Evolutionary conservation across 2,888 invertebrate species (phyloP).

Genomic region (Heliconius hortense): DNA sequence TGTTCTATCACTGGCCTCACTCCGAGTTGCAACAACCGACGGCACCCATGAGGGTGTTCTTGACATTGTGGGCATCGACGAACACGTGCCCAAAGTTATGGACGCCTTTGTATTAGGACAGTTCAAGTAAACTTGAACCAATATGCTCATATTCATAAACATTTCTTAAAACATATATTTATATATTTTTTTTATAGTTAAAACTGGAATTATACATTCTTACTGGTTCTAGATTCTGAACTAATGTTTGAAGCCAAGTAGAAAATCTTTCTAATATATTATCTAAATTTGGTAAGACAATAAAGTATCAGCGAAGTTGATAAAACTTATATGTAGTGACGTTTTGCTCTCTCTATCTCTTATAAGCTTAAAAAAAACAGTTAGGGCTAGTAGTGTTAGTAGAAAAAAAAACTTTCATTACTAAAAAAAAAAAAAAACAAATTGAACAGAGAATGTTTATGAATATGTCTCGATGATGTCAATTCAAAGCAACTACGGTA

Average conservation of each 20-base stretch:
- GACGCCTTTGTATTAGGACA: slow-evolving; percentile 84
- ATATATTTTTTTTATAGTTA: background rate
- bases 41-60: slow-evolving; percentile 79
- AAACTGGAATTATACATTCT: background rate
- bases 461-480: slow-evolving; percentile 2
- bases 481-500: slow-evolving; percentile 1
- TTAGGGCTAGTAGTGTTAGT: background rate
- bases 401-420: background rate
- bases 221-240: background rate
- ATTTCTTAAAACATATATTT: background rate
- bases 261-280: background rate
- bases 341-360: slow-evolving; percentile 20
- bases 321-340: slow-evolving; percentile 5
- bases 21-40: slow-evolving; percentile 73
- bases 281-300: slow-evolving; percentile 5
- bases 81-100: slow-evolving; percentile 82
- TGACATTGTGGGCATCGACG: slow-evolving; percentile 84
- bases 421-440: background rate
- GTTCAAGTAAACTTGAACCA: slow-evolving; percentile 63
- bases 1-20: slow-evolving; percentile 81
- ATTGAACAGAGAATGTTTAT: slow-evolving; percentile 11
- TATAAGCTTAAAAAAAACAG: background rate
- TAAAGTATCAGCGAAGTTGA: background rate
- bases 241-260: background rate
- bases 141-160: slow-evolving; percentile 16